Base-by-base conservation (phyloP, 1,140 invertebrate species). In the Nasonia longicornis region DNA sequence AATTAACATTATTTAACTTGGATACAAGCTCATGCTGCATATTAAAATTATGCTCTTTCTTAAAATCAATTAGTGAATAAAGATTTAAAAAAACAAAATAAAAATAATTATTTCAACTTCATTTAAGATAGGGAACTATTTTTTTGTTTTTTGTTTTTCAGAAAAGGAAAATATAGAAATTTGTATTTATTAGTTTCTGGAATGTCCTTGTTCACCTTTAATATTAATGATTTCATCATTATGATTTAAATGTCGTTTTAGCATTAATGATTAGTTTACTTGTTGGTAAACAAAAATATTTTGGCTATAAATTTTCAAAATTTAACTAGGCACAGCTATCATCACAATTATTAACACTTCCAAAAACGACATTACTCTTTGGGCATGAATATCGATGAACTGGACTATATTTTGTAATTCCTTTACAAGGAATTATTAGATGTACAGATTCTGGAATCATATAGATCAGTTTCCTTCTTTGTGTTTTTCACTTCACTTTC, bases 101-200 rank as follows among this genome's bases (percentile, higher is more conserved):
- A 58, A 58, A 58, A 58, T 58, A 20, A 58, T 58, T 4, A 58
- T 58, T n/a, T 58, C 20, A 58, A 20, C 20, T n/a, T 58, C 16
- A 7, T 16, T 58, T 20, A n/a, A n/a, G 20, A 58, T 14, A n/a
- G 52, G 20, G 7, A 58, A 16, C 16, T 58, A 20, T 58, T 58
- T 58, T 7, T n/a, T 26, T 26, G 26, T 26, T 26, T 26, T 16
- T 14, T 16, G 8, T 3, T 20, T 7, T 67, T 67, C 58, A 22
- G n/a, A 45, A 58, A 67, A 4, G 3, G 1, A 31, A 67, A 29
- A 67, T 29, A 67, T 67, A 67, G 2, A 67, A 31, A 2, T 31
- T 67, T 26, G 48, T 69, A 38, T 77, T 64, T 6, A 67, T 31
- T 67, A 12, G 16, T 70, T 70, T 69, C 42, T 77, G 76, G 76